Percentiles rank a stretch among this genome's conserved stretches.
Evolutionary conservation across 1,140 invertebrate genomes (phyloP).

Genomic region (Drosophila littoralis): DNA sequence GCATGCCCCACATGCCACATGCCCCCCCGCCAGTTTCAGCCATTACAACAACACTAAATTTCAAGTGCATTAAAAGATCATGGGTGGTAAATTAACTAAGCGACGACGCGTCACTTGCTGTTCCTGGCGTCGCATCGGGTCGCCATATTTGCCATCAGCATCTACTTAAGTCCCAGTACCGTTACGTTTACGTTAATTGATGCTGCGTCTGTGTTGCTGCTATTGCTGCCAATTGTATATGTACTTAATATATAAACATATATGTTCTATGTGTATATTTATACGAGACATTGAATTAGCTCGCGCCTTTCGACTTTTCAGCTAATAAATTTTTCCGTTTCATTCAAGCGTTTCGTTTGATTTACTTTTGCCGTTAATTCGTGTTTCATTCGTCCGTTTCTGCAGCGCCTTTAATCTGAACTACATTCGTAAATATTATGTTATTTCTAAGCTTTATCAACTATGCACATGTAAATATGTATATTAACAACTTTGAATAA

Average conservation of each 20-base stretch:
- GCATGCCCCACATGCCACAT: neutral
- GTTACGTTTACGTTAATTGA: conserved; percentile 75
- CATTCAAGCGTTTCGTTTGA: conserved; percentile 11
- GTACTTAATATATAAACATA: conserved; percentile 1
- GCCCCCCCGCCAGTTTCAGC: conserved; percentile 8
- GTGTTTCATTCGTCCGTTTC: conserved; percentile 49
- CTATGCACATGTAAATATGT: conserved; percentile 19
- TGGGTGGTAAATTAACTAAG: conserved; percentile 80
- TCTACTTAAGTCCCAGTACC: conserved; percentile 44
- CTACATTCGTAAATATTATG: conserved; percentile 11
- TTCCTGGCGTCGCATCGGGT: conserved; percentile 34
- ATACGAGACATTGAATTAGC: neutral
- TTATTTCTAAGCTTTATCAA: conserved; percentile 6
- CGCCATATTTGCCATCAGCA: conserved; percentile 26
- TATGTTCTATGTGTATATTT: neutral
- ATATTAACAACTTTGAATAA: conserved; percentile 51
- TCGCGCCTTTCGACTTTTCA: neutral
- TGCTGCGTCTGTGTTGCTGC: conserved; percentile 52
- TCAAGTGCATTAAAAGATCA: conserved; percentile 82
- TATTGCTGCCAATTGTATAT: conserved; percentile 54
- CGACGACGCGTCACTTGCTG: conserved; percentile 51
- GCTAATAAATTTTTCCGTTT: neutral
- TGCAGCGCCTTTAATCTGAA: neutral
- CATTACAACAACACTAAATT: conserved; percentile 59
- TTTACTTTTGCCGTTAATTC: conserved; percentile 1